A percentile compares a stretch with the other conserved stretches of the same genome.
phyloP scores from a whole-genome alignment of 2,797 vertebrate genomes.

The Galaxias olidus region DNA sequence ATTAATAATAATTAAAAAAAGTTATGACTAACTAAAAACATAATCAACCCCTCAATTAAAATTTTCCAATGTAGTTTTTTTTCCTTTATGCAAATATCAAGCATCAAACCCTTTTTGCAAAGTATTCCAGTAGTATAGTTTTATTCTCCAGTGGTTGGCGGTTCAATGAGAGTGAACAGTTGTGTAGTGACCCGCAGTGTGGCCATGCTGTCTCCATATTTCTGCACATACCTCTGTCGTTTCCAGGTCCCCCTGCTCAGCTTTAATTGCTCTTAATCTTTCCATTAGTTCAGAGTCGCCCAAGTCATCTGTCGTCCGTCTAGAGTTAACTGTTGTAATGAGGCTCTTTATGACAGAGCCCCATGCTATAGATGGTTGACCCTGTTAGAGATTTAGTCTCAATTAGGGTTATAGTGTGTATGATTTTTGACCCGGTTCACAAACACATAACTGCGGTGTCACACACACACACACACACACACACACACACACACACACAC shows the following conservation, averaged over 20 bases:
- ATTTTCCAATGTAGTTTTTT: no score
- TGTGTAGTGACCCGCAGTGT: conserved; percentile 3
- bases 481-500: neutral
- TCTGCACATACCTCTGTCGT: conserved; percentile 62
- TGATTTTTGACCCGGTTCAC: conserved; percentile 48
- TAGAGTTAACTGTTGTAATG: conserved; percentile 66
- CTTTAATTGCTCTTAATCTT: conserved; percentile 75
- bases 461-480: conserved; percentile 18
- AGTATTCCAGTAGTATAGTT: no score
- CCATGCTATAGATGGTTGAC: conserved; percentile 32
- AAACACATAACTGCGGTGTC: conserved; percentile 5
- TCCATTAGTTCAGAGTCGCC: conserved; percentile 53
- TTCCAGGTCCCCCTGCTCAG: conserved; percentile 53
- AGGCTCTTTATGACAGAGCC: conserved; percentile 42
- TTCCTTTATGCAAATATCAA: no score
- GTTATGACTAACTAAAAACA: no score
- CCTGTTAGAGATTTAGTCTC: conserved; percentile 8
- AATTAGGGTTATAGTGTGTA: conserved; percentile 25
- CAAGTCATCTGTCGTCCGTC: conserved; percentile 65
- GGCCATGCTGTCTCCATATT: conserved; percentile 48
- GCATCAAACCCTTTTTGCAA: no score
- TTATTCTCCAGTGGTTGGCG: no score
- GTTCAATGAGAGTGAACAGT: no score
- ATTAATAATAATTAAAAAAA: no score
- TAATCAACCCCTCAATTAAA: no score